Percentiles rank a stretch among this genome's conserved stretches.
These are phyloP conservation scores for Cephus sareptanus DNA, from an alignment of 2,888 invertebrate genomes.

Conservation along the genomic window DNA sequence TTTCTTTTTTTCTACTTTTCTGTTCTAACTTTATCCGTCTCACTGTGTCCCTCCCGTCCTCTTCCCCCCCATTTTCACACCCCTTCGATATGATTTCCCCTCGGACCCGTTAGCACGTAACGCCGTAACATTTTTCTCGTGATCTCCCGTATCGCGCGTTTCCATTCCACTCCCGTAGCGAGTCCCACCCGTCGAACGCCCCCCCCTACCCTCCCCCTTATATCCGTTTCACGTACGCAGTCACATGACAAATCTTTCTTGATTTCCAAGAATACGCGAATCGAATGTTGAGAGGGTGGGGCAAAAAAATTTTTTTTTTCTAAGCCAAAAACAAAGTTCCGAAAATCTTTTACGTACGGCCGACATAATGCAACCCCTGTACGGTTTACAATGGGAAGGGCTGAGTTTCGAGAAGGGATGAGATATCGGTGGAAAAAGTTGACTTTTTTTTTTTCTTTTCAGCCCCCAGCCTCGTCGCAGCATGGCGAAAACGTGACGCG, in stretches of 20 bases:
- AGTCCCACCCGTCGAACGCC: neutral
- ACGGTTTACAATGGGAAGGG: neutral
- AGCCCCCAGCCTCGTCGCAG: neutral
- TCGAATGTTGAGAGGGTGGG: neutral
- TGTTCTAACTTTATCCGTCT: neutral
- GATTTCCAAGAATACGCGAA: neutral
- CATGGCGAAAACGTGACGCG: neutral
- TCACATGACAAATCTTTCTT: neutral
- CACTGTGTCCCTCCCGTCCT: neutral
- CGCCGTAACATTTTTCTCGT: neutral
- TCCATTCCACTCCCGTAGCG: neutral
- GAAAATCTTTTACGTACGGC: neutral
- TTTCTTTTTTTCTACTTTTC: too few relatives aligned
- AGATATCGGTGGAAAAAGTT: conserved; percentile 23
- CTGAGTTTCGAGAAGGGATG: neutral
- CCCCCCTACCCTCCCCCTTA: neutral
- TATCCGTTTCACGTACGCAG: neutral
- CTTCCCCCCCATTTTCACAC: neutral
- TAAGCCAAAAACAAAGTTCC: neutral
- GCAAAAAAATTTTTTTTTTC: neutral
- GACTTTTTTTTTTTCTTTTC: conserved; percentile 18
- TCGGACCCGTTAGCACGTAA: neutral
- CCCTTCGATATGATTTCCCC: neutral
- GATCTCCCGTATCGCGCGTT: neutral
- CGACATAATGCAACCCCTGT: neutral